Conservation (phyloP, 1,140 invertebrate species). For the Archivesica marissinica region DNA sequence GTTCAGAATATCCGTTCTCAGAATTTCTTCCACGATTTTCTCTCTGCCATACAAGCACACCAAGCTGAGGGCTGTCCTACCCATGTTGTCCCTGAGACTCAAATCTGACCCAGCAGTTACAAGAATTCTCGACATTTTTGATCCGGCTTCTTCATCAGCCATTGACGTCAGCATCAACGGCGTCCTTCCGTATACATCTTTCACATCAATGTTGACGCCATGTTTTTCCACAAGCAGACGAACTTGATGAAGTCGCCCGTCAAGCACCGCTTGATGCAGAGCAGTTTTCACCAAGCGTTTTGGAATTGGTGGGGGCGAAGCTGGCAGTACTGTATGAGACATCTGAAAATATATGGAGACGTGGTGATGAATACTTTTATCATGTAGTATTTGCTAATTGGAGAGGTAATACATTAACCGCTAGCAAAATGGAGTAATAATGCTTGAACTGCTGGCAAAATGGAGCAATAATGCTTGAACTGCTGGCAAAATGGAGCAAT, state of each 20-base stretch:
- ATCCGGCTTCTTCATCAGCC: constrained; percentile 76
- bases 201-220: constrained; percentile 73
- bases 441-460: too few species aligned
- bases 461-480: too few species aligned
- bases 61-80: constrained; percentile 78
- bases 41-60: constrained; percentile 78
- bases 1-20: constrained; percentile 78
- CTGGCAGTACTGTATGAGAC: constrained; percentile 50
- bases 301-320: constrained; percentile 61
- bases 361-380: too few species aligned
- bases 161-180: constrained; percentile 81
- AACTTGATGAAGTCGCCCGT: constrained; percentile 80
- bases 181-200: constrained; percentile 80
- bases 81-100: constrained; percentile 74
- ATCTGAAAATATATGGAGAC: constrained; percentile 47
- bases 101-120: constrained; percentile 74
- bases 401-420: too few species aligned
- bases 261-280: constrained; percentile 81
- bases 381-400: too few species aligned
- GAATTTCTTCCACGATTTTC: constrained; percentile 72
- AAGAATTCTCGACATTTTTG: constrained; percentile 79
- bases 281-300: constrained; percentile 81
- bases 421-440: too few species aligned
- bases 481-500: too few species aligned
- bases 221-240: constrained; percentile 79